phyloP scores from a whole-genome alignment of 2,797 vertebrate genomes.

The Gouania willdenowi region DNA sequence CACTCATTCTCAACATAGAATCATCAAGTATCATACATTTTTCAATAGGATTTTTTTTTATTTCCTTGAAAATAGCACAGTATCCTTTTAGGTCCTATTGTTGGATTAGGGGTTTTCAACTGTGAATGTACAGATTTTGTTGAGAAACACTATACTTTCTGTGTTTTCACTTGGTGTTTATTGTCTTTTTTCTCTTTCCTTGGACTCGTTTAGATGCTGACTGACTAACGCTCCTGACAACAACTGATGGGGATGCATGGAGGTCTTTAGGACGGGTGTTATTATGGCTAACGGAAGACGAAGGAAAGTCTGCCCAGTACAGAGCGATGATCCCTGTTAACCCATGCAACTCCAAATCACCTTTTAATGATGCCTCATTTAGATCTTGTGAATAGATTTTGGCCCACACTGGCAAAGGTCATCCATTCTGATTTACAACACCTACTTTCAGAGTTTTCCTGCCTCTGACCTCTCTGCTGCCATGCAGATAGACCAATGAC shows the following conservation, averaged over 20 bases:
- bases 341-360: constrained; percentile 51
- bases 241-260: constrained; percentile 32
- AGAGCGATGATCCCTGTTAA: constrained; percentile 55
- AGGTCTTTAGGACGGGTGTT: constrained; percentile 38
- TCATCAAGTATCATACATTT: too few relatives aligned
- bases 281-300: constrained; percentile 53
- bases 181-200: constrained; percentile 26
- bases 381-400: constrained; percentile 61
- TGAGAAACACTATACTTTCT: constrained; percentile 10
- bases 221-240: constrained; percentile 4
- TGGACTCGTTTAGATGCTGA: constrained; percentile 46
- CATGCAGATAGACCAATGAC: constrained; percentile 74
- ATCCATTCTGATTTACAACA: constrained; percentile 47
- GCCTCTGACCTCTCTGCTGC: constrained; percentile 62
- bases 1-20: too few relatives aligned
- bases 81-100: too few relatives aligned
- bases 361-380: constrained; percentile 70
- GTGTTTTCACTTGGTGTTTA: constrained; percentile 15
- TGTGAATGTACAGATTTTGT: background rate
- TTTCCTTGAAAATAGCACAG: too few relatives aligned
- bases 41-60: too few relatives aligned
- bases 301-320: constrained; percentile 37
- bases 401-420: constrained; percentile 57
- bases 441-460: constrained; percentile 46
- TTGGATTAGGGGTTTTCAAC: too few relatives aligned